Base-by-base conservation (phyloP, 2,113 vertebrate genomes). In the Dasyornis broadbenti region DNA sequence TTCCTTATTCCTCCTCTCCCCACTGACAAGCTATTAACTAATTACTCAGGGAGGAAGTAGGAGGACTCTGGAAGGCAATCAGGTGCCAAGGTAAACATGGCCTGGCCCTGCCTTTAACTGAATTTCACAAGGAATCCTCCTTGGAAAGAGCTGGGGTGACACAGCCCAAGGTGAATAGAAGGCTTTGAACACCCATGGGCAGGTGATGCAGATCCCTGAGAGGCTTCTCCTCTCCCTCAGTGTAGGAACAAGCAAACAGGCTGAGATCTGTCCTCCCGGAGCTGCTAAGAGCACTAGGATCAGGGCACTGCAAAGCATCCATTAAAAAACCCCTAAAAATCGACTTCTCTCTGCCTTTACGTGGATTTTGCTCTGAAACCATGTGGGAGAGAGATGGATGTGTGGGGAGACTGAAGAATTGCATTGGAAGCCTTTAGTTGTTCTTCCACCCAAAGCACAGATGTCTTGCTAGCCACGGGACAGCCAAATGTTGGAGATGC, bases 1-100 rank as follows among this genome's bases (percentile, higher is more conserved):
- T 77, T 89, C 71, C 42, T 78, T 68, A 23, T 71, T 88, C 65
- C 79, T 94, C 20, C 37, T 65, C 64, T 91, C 52, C 54, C 23
- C 40, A 13, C 31, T 1, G 1, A 23, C 68, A 86, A 60, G 52
- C 65, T 49, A 9, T 56, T 73, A 40, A 66, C 82, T 86, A 94
- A 54, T 89, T 71, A 90, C 64, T 56, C 7, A 2, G 54, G 53
- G 49, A 93, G 68, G 90, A 90, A 88, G 26, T 14, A 64, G 61
- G 78, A 85, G 71, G 76, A 13, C 75, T 53, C 19, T 60, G 71
- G 54, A 70, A 80, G 42, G 42, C 87, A 90, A 23, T 91, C 49
- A 73, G 63, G 23, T 92, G 82, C 82, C 80, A 82, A 64, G 14
- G 56, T 92, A 93, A 96, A 93, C 57, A 92, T 8, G 60, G 47